Base-by-base conservation (phyloP, 2,888 invertebrate species). In the Aradus depressus region DNA sequence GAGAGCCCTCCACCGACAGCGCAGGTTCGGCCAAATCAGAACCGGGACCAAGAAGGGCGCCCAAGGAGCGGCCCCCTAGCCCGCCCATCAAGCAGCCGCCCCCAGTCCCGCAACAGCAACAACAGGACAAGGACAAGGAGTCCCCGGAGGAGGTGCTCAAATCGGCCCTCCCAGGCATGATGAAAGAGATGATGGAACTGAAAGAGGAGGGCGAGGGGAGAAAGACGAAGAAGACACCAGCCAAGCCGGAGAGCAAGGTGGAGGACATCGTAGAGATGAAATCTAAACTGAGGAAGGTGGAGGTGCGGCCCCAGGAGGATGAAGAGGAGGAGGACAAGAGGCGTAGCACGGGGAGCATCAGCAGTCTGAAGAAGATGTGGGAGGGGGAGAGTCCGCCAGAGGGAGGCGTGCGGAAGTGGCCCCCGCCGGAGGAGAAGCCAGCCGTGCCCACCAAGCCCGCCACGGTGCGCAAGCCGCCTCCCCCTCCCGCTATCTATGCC, bases 301-400 rank as follows among this genome's bases (percentile, higher is more conserved):
- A 85, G 67, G 71, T 55, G 62, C 55, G 44, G 57, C 60, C 53
- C 52, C 56, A 44, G 60, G 41, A 61, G 60, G 22, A 55, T 60
- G 37, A 65, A 25, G 79, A 75, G 6, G 79, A 77, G 14, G 86
- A 88, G 45, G 87, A 88, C 65, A 91, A 90, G 67, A 75, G 91
- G 12, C 82, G 87, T 59, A 90, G 90, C 68, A 90, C 90, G 43
- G 91, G 91, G 56, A 89, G 89, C 70, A 92, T 92, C 64, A 89
- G 83, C 66, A 91, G 88, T 68, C 73, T 92, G 62, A 91, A 91
- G 67, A 88, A 88, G 68, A 71, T 92, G 57, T 92, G 92, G 92
- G 92, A 92, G 69, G 83, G 81, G 59, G 85, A 84, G 34, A 59
- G 56, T 52, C 52, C 62, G 64, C 71, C 61, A 61, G 71, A 59